These are phyloP conservation scores for Catocala nupta DNA, from an alignment of 2,888 invertebrate species.

Conservation along the genomic window DNA sequence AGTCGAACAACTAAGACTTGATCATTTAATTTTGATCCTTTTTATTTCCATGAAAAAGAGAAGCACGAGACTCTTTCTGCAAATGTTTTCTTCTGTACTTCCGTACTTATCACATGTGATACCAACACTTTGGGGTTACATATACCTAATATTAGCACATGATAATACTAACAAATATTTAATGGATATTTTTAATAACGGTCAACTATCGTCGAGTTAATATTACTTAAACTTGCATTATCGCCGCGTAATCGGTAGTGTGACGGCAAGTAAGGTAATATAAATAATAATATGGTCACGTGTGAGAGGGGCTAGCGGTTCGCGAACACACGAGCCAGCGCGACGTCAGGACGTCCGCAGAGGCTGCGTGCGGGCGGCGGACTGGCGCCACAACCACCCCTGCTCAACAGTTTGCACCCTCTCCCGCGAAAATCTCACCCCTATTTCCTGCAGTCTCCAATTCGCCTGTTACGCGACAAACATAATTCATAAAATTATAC, in stretches of 20 bases:
- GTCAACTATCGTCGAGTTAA: too few species aligned
- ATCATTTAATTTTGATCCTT: too few species aligned
- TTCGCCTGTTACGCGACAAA: slow-evolving; percentile 41
- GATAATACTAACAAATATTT: too few species aligned
- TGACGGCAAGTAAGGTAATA: slow-evolving; percentile 13
- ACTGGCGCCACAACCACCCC: slow-evolving; percentile 81
- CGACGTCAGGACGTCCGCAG: slow-evolving; percentile 61
- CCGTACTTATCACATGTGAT: too few species aligned
- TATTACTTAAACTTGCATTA: neutral
- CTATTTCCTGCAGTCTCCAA: slow-evolving; percentile 54
- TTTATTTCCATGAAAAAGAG: too few species aligned
- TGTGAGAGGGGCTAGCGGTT: slow-evolving; percentile 42
- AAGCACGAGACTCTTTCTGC: too few species aligned
- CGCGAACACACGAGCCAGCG: slow-evolving; percentile 51
- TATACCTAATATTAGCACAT: too few species aligned
- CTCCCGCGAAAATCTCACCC: slow-evolving; percentile 68
- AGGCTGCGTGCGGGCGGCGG: slow-evolving; percentile 70
- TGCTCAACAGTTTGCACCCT: slow-evolving; percentile 85
- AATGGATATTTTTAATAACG: too few species aligned
- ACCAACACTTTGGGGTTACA: too few species aligned
- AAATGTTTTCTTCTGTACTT: too few species aligned
- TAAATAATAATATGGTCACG: slow-evolving; percentile 31
- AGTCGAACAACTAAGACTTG: too few species aligned
- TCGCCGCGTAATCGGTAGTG: slow-evolving; percentile 2
- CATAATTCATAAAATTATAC: slow-evolving; percentile 26